phyloP scores from a whole-genome alignment of 1,140 invertebrate genomes.

The Drosophila oshimai region DNA sequence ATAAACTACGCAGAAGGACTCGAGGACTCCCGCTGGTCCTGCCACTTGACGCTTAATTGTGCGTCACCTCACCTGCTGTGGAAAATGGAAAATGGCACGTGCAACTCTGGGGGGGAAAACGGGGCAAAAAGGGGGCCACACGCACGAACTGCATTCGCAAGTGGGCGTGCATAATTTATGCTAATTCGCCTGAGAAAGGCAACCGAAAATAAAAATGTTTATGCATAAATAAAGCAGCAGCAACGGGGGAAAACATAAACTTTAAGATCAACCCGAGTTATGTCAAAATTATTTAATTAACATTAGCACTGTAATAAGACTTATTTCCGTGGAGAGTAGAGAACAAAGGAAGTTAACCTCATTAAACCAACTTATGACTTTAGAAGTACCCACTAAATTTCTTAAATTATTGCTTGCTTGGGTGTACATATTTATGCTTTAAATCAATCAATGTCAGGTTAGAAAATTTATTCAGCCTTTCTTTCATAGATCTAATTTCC shows the following conservation, averaged over 20 bases:
- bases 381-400: neutral
- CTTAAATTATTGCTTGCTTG: neutral
- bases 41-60: slow-evolving; percentile 67
- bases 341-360: neutral
- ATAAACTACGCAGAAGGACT: slow-evolving; percentile 43
- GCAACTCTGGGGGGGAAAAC: slow-evolving; percentile 14
- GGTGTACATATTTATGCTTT: neutral
- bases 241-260: neutral
- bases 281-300: slow-evolving; percentile 4
- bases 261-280: slow-evolving; percentile 32
- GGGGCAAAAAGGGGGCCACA: slow-evolving; percentile 16
- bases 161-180: slow-evolving; percentile 81
- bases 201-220: slow-evolving; percentile 18
- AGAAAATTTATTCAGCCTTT: no score
- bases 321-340: neutral
- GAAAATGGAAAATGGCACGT: slow-evolving; percentile 39
- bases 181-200: slow-evolving; percentile 67
- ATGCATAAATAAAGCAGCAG: slow-evolving; percentile 5
- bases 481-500: no score
- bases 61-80: slow-evolving; percentile 51
- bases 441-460: neutral
- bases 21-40: slow-evolving; percentile 20
- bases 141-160: slow-evolving; percentile 76
- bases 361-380: neutral
- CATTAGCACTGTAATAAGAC: neutral